Evolutionary conservation across 2,888 invertebrate species (phyloP).

Genomic region (Melanargia galathea): DNA sequence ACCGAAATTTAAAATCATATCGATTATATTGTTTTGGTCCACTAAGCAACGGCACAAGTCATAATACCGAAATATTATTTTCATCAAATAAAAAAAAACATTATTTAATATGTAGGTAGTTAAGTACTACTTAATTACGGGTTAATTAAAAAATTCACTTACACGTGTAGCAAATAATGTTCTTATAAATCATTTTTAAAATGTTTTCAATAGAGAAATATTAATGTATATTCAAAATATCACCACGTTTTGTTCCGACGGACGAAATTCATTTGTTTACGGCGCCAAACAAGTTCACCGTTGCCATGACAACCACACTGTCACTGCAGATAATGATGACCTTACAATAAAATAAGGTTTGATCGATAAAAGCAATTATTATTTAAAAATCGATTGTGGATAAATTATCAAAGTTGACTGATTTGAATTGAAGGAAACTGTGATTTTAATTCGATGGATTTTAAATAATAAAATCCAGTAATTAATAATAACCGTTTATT

Average conservation of each 20-base stretch:
- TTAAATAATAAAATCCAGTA: constrained; percentile 18
- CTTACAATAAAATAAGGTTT: constrained; percentile 29
- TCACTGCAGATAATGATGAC: constrained; percentile 58
- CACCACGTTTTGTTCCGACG: constrained; percentile 57
- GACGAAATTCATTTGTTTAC: constrained; percentile 78
- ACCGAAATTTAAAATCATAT: constrained; percentile 65
- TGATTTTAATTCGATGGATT: background rate
- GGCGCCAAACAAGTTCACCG: constrained; percentile 65
- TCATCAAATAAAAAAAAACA: constrained; percentile 9
- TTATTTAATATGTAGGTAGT: too few species aligned
- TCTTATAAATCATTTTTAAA: constrained; percentile 22
- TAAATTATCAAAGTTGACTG: background rate
- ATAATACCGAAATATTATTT: constrained; percentile 45
- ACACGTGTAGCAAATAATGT: constrained; percentile 19
- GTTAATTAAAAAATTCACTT: constrained; percentile 15
- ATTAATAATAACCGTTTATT: constrained; percentile 29
- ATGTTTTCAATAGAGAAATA: constrained; percentile 25
- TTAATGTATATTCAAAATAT: constrained; percentile 47
- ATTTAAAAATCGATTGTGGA: constrained; percentile 28
- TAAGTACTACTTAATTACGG: background rate
- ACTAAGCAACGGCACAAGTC: constrained; percentile 62
- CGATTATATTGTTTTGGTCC: constrained; percentile 57
- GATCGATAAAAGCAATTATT: constrained; percentile 36
- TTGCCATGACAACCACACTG: constrained; percentile 65
- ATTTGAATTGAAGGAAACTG: background rate